A percentile compares a stretch with the other conserved stretches of the same genome.
phyloP scores from a whole-genome alignment of 2,797 vertebrate species.

The Nasua narica region DNA sequence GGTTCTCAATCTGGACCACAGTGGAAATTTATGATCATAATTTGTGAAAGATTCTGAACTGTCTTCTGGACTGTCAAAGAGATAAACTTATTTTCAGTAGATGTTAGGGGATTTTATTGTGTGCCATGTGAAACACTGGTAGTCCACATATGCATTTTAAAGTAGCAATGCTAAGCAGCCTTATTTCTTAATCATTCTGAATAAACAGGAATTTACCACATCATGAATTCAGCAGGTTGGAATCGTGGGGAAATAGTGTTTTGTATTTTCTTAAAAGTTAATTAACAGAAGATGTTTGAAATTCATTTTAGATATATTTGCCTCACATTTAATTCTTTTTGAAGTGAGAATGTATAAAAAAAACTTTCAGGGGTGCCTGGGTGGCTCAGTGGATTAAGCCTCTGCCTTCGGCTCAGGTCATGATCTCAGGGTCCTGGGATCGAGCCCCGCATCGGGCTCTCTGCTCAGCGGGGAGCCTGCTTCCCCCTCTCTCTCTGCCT shows the following conservation, averaged over 20 bases:
- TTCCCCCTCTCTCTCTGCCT: too few species aligned
- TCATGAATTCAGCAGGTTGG: not conserved
- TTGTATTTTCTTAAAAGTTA: not conserved
- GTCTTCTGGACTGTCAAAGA: not conserved
- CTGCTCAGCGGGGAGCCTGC: too few species aligned
- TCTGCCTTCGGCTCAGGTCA: too few species aligned
- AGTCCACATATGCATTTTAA: not conserved
- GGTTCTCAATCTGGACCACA: not conserved
- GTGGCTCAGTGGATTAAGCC: too few species aligned
- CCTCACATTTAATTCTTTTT: not conserved
- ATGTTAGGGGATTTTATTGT: not conserved
- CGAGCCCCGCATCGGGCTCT: too few species aligned
- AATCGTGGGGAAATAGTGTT: not conserved
- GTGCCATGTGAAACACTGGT: not conserved
- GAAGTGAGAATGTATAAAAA: slow-evolving; percentile 17
- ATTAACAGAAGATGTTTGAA: not conserved
- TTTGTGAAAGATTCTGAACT: not conserved
- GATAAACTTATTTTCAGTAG: not conserved
- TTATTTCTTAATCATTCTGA: not conserved
- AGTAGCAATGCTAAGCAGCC: not conserved
- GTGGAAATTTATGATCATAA: not conserved
- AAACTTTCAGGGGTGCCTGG: too few species aligned
- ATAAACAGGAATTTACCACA: not conserved
- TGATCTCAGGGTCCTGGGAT: too few species aligned
- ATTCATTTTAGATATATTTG: not conserved